Evolutionary conservation across 2,113 vertebrate species (phyloP).

Genomic region (Prunella fulvescens): DNA sequence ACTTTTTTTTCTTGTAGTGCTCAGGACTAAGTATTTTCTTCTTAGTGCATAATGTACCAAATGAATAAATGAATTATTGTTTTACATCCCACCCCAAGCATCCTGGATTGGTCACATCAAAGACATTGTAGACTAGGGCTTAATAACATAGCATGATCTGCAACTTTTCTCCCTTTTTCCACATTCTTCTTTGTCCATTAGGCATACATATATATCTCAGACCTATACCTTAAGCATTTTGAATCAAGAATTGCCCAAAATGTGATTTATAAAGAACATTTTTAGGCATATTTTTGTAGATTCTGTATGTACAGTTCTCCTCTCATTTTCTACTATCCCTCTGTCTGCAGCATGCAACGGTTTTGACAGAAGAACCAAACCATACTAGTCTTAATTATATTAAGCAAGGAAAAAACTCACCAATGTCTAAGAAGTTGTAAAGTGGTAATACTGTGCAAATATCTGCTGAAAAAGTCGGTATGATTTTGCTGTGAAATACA

Average conservation of each 20-base stretch:
- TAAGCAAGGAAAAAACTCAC: rapidly evolving
- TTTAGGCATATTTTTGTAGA: background rate
- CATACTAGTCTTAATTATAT: background rate
- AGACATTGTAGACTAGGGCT: background rate
- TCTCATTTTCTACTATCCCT: background rate
- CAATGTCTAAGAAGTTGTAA: background rate
- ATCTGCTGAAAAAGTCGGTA: background rate
- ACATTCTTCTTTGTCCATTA: background rate
- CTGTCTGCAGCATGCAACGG: background rate
- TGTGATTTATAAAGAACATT: background rate
- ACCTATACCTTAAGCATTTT: background rate
- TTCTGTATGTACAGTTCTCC: background rate
- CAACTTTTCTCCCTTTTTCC: background rate
- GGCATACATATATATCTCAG: background rate
- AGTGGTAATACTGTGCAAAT: background rate
- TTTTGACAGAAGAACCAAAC: background rate
- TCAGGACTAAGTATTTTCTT: background rate
- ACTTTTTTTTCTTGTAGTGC: background rate
- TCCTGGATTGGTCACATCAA: background rate
- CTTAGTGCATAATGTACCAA: background rate
- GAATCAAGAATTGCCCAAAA: background rate
- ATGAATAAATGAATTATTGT: background rate
- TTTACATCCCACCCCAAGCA: background rate
- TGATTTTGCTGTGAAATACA: background rate
- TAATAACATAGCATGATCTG: background rate